A percentile compares a stretch with the other conserved stretches of the same genome.
phyloP scores from a whole-genome alignment of 2,113 vertebrate genomes.

The Anguilla japonica region DNA sequence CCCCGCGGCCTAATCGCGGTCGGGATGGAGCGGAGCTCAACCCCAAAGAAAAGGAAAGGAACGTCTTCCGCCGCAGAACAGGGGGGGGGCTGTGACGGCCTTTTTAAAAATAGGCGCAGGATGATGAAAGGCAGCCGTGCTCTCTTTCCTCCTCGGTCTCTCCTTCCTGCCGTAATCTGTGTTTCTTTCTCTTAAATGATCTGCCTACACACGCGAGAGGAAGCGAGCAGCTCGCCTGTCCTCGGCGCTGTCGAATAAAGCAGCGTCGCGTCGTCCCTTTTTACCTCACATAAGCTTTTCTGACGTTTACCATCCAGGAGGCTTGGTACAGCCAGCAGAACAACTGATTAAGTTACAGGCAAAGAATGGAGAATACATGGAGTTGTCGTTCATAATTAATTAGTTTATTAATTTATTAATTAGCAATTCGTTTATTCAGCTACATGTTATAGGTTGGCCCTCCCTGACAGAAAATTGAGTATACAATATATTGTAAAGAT shows the following conservation, averaged over 20 bases:
- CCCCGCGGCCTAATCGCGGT: slow-evolving; percentile 28
- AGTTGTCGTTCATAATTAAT: too few relatives aligned
- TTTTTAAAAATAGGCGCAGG: slow-evolving; percentile 45
- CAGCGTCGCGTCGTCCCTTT: neutral
- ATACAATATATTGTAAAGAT: too few relatives aligned
- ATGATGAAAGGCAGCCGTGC: slow-evolving; percentile 37
- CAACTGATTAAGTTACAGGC: too few relatives aligned
- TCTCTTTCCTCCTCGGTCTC: slow-evolving; percentile 18
- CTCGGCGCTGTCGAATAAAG: neutral
- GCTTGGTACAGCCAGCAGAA: too few relatives aligned
- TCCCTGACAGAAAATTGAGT: too few relatives aligned
- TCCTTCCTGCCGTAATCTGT: slow-evolving; percentile 44
- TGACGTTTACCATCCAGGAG: too few relatives aligned
- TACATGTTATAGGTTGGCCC: too few relatives aligned
- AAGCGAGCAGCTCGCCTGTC: neutral
- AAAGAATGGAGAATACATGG: too few relatives aligned
- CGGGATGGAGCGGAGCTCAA: neutral
- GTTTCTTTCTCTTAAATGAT: slow-evolving; percentile 18
- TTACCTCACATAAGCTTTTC: neutral
- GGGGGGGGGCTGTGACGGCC: slow-evolving; percentile 20
- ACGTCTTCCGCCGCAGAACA: neutral
- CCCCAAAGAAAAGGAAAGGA: slow-evolving; percentile 26
- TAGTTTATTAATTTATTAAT: too few relatives aligned
- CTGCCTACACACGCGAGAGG: slow-evolving; percentile 16
- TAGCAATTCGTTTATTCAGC: too few relatives aligned